Evolutionary conservation across 53 echinoderm and acorn worm species (phyloP).

Genomic region (Zoroaster sp.): DNA sequence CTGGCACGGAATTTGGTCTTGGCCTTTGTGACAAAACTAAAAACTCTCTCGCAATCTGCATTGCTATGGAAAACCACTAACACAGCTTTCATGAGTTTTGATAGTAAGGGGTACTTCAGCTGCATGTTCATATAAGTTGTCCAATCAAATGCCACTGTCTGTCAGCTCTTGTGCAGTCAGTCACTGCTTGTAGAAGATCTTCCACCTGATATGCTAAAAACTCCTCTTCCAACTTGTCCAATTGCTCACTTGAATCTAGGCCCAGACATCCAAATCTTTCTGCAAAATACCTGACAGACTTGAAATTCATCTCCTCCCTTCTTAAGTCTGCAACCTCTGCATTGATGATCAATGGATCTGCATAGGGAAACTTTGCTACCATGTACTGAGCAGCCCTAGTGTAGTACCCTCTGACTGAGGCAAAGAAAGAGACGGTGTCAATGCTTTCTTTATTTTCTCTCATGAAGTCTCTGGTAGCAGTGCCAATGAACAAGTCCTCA

Average conservation of each 20-base stretch:
- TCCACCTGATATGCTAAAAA: constrained; percentile 38
- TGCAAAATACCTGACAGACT: constrained; percentile 34
- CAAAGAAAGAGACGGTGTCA: constrained; percentile 22
- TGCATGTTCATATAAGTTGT: constrained; percentile 42
- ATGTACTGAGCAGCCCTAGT: no score
- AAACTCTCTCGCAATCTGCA: constrained; percentile 63
- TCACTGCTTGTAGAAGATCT: constrained; percentile 36
- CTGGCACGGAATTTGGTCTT: constrained; percentile 47
- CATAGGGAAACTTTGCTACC: no score
- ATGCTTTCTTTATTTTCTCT: not conserved
- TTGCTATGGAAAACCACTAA: constrained; percentile 50
- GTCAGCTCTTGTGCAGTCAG: constrained; percentile 27
- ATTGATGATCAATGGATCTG: constrained; percentile 53
- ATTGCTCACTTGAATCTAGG: constrained; percentile 4
- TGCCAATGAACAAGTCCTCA: constrained; percentile 46
- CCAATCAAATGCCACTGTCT: constrained; percentile 62
- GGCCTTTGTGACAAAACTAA: constrained; percentile 55
- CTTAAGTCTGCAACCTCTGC: constrained; percentile 52
- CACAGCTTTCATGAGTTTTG: constrained; percentile 47
- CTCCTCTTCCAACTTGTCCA: constrained; percentile 55
- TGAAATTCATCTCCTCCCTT: constrained; percentile 12
- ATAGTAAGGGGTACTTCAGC: constrained; percentile 27
- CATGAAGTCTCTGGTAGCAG: constrained; percentile 37
- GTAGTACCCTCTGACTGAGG: constrained; percentile 27
- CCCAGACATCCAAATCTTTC: constrained; percentile 42